Percentiles rank a stretch among this genome's conserved stretches.
Evolutionary conservation across 2,888 invertebrate species (phyloP).

Genomic region (Scaptomyza cyrtandrae): DNA sequence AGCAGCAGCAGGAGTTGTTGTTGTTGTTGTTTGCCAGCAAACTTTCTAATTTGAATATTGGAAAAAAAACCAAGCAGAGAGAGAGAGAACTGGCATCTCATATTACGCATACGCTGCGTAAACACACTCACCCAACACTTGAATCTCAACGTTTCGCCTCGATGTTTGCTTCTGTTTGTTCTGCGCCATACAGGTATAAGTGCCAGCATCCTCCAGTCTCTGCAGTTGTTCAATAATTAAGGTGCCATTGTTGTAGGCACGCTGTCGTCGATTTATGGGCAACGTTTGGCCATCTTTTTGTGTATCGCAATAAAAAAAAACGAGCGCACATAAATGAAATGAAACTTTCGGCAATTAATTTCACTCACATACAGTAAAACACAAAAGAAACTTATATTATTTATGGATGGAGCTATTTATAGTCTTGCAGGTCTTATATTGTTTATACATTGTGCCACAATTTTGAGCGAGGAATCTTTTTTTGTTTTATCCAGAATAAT

Average conservation of each 20-base stretch:
- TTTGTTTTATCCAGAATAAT: not conserved
- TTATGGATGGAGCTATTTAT: constrained; percentile 46
- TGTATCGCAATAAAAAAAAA: not conserved
- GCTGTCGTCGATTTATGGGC: constrained; percentile 94
- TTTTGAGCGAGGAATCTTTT: not conserved
- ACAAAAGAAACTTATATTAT: constrained; percentile 57
- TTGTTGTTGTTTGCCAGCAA: constrained; percentile 15
- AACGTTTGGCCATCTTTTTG: constrained; percentile 91
- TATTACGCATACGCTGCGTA: constrained; percentile 50
- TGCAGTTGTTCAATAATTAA: constrained; percentile 94
- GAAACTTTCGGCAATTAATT: constrained; percentile 71
- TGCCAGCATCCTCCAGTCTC: constrained; percentile 93
- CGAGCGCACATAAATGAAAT: not conserved
- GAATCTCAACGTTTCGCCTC: constrained; percentile 90
- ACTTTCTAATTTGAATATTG: constrained; percentile 73
- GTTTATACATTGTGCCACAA: constrained; percentile 12
- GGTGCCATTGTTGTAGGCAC: constrained; percentile 94
- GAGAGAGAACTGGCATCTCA: not conserved
- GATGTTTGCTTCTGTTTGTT: constrained; percentile 93
- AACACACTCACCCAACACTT: constrained; percentile 87
- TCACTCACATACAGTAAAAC: constrained; percentile 46
- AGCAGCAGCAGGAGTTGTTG: not conserved
- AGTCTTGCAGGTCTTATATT: constrained; percentile 2
- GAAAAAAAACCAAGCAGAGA: constrained; percentile 18
- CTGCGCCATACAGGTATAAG: constrained; percentile 95